phyloP scores from a whole-genome alignment of 1,140 invertebrate species.

The Spodoptera litura region DNA sequence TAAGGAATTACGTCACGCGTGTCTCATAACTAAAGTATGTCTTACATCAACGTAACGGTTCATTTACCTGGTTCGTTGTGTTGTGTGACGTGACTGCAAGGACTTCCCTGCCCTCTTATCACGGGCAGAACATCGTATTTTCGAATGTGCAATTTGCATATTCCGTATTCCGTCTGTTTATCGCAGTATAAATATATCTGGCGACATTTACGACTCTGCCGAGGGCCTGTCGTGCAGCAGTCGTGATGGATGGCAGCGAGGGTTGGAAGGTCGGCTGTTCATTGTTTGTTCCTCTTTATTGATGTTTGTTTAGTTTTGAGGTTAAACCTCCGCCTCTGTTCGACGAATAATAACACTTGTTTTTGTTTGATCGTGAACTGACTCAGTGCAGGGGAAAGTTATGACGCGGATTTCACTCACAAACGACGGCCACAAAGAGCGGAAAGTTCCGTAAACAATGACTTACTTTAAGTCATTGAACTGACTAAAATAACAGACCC shows the following conservation, averaged over 20 bases:
- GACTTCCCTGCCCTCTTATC: conserved; percentile 5
- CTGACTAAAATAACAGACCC: too few species aligned
- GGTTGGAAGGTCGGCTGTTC: conserved; percentile 1
- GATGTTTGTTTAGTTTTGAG: conserved; percentile 12
- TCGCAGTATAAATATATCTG: conserved; percentile 16
- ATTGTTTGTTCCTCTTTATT: conserved; percentile 3
- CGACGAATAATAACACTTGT: background rate
- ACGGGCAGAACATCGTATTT: conserved; percentile 6
- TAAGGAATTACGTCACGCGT: too few species aligned
- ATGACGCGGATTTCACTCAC: too few species aligned
- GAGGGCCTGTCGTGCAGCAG: conserved; percentile 1
- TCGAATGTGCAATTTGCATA: conserved; percentile 16
- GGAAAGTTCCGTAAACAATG: too few species aligned
- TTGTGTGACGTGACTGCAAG: background rate
- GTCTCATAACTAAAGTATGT: too few species aligned
- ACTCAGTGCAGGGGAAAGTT: too few species aligned
- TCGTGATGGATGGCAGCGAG: conserved; percentile 7
- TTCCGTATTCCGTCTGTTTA: background rate
- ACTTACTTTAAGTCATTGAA: too few species aligned
- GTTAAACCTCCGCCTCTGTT: background rate
- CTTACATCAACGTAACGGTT: too few species aligned
- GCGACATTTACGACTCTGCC: conserved; percentile 5
- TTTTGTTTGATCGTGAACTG: background rate
- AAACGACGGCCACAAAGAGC: too few species aligned
- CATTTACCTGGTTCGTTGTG: too few species aligned